phyloP scores from a whole-genome alignment of 2,113 vertebrate genomes.

The Phylloscopus whistleri region DNA sequence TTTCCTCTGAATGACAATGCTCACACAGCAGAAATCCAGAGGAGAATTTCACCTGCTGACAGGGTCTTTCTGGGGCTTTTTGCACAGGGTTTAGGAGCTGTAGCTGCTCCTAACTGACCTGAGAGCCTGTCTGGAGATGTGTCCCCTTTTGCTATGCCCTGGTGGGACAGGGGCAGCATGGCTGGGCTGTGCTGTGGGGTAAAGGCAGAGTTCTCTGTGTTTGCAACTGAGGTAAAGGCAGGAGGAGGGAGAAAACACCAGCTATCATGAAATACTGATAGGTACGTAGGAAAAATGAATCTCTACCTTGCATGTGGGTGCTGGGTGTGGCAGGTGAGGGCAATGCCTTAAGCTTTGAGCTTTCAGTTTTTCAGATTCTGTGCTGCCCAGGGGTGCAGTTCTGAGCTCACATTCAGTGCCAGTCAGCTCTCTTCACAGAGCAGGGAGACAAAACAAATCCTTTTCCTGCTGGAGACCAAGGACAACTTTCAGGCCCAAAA shows the following conservation, averaged over 20 bases:
- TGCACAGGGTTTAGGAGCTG: background rate
- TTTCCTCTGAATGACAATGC: background rate
- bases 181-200: too few relatives aligned
- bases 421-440: too few relatives aligned
- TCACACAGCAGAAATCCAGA: background rate
- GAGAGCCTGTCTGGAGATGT: background rate
- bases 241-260: background rate
- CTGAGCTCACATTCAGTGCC: too few relatives aligned
- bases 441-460: too few relatives aligned
- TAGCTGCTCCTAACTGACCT: background rate
- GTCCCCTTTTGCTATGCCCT: background rate
- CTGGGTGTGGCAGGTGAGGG: background rate
- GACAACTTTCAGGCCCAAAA: too few relatives aligned
- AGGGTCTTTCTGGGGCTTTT: background rate
- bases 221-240: background rate
- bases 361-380: too few relatives aligned
- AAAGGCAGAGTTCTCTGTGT: background rate
- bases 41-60: background rate
- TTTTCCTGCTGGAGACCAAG: too few relatives aligned
- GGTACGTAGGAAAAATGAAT: background rate
- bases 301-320: background rate
- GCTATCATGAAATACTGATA: background rate
- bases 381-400: too few relatives aligned
- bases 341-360: too few relatives aligned
- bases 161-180: rapidly evolving